A percentile compares a stretch with the other conserved stretches of the same genome.
These are phyloP conservation scores for Hippocampus abdominalis DNA, from an alignment of 2,113 vertebrate species.

Conservation along the genomic window DNA sequence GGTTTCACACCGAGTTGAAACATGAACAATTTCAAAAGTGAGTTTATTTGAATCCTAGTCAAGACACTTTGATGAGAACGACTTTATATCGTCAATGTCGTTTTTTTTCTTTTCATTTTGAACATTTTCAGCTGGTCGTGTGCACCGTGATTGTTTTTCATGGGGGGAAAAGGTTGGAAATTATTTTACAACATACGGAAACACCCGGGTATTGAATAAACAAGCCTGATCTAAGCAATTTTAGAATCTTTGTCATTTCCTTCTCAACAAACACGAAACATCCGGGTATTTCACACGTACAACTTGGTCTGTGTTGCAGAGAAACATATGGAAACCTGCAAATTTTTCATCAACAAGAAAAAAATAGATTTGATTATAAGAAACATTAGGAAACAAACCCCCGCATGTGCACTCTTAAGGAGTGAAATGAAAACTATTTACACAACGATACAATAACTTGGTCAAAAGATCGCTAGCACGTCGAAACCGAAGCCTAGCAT, in stretches of 20 bases:
- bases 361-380: not conserved
- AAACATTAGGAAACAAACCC: not conserved
- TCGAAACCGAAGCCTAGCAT: not conserved
- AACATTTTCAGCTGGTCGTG: too few relatives aligned
- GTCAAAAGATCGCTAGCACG: not conserved
- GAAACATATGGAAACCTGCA: not conserved
- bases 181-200: not conserved
- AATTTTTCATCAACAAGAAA: not conserved
- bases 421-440: not conserved
- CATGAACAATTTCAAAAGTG: too few relatives aligned
- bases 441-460: not conserved
- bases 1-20: too few relatives aligned
- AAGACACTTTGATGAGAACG: too few relatives aligned
- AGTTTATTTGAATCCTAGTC: too few relatives aligned
- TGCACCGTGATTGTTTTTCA: too few relatives aligned
- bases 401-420: not conserved
- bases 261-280: too few relatives aligned
- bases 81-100: too few relatives aligned
- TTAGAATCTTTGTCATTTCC: not conserved
- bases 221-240: not conserved
- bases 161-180: too few relatives aligned
- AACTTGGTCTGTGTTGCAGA: not conserved
- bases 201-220: not conserved
- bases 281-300: not conserved
- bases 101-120: too few relatives aligned